Evolutionary conservation across 2,113 vertebrate genomes (phyloP), one percentile per base, ranked within the genome.

Genomic region (Recurvirostra avosetta): DNA sequence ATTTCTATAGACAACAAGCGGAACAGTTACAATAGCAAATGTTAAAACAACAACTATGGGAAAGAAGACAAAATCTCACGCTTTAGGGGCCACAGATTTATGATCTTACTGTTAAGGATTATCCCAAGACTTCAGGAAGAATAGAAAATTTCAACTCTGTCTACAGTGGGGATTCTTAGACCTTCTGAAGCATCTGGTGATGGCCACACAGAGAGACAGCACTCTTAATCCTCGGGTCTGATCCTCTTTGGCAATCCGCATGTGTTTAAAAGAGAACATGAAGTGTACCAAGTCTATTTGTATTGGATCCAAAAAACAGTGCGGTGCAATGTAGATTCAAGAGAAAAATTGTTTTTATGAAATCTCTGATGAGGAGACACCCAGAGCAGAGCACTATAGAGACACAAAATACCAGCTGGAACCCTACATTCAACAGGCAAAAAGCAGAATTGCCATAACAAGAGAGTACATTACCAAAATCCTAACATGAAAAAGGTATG

Each of bases 151-250:
- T 84, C 73, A 94, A 29, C 59, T 91, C 80, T 94, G 84, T 20
- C 66, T 91, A 63, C 89, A 95, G 80, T 92, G 86, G 49, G 86
- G 83, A 77, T 92, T 94, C 77, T 95, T 36, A 84, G 73, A 92
- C 83, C 73, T 93, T 95, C 72, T 95, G 86, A 97, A 92, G 89
- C 80, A 92, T 85, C 71, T 96, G 95, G 67, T 82, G 89, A 94
- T 83, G 92, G 74, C 91, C 96, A 97, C 94, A 95, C 86, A 95
- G 79, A 36, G 61, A 97, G 92, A 94, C 50, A 95, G 86, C 49
- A 66, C 58, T 79, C 80, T 63, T 78, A 71, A 88, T 90, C 73
- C 70, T 82, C 77, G 68, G 80, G 36, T 94, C 71, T 92, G 89
- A 79, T 79, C 66, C 38, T 80, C 85, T 91, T 90, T 78, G 86